Evolutionary conservation across 1,140 invertebrate genomes (phyloP).

Genomic region (Trinorchestia longiramus): DNA sequence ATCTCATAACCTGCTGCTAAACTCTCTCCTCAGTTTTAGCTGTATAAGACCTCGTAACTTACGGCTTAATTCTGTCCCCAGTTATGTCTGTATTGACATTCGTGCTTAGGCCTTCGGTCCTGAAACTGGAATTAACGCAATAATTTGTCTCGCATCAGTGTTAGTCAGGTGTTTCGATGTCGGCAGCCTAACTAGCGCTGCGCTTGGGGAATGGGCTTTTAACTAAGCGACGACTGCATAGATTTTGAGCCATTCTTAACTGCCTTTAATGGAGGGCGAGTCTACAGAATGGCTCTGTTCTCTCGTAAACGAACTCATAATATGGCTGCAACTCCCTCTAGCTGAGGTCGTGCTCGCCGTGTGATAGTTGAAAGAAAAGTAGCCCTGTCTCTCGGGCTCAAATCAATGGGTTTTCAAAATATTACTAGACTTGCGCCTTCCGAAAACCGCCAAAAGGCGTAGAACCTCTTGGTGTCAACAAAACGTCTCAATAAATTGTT

Average conservation of each 20-base stretch:
- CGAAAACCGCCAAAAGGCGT: neutral
- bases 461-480: neutral
- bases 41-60: too few species aligned
- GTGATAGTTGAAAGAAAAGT: neutral
- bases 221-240: slow-evolving; percentile 16
- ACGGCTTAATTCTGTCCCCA: neutral
- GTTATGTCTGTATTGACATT: neutral
- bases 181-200: neutral
- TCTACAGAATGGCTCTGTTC: neutral
- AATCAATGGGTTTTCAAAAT: neutral
- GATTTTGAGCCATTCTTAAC: slow-evolving; percentile 9
- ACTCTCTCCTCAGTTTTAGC: too few species aligned
- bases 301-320: neutral
- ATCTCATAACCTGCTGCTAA: neutral
- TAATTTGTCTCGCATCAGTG: neutral
- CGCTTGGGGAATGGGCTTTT: neutral
- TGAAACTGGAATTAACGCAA: neutral
- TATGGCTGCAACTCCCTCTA: neutral
- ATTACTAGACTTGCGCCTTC: neutral
- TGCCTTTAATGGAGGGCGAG: slow-evolving; percentile 19
- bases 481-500: neutral
- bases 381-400: neutral
- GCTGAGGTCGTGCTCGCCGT: neutral
- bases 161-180: neutral
- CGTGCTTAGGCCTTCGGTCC: neutral